Evolutionary conservation across 2,797 vertebrate species (phyloP), one percentile per base, ranked within the genome.

Genomic region (Garrulus glandarius): DNA sequence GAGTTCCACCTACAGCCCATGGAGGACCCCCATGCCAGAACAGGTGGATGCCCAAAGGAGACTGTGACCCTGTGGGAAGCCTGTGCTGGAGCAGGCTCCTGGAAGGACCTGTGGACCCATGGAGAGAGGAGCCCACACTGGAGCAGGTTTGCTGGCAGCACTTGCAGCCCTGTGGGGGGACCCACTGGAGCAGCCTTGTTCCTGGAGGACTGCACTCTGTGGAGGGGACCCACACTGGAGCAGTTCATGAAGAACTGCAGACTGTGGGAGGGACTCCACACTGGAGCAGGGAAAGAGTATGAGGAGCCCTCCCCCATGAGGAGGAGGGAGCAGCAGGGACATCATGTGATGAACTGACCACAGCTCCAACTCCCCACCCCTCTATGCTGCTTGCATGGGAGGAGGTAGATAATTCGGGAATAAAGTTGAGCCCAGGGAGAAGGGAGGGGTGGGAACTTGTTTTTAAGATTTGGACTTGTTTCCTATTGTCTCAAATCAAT

Each of bases 191-290:
- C 39, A 71, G 15, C 15, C 32, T 60, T 60, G 17, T 7, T 53
- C 46, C 41, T 49, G 59, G 34, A 49, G 17, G 10, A n/a, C 41
- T n/a, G 23, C 49, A 27, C 7, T 22, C 44, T 2, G 0, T 13
- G 37, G 22, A 44, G 1, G 4, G 10, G 6, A 47, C 6, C 11
- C 10, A 21, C 4, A 2, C 7, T n/a, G 22, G 10, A n/a, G 50
- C 4, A 27, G 29, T 2, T 41, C 10, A 4, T 11, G 15, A n/a
- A 43, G 57, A 64, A 23, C 36, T 61, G 11, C 39, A 65, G 21
- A 7, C 3, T 34, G 30, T 52, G 68, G 21, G n/a, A 87, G n/a
- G 27, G 13, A 37, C 10, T 24, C 29, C 29, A 16, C 9, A 1
- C 0, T 46, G 52, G 39, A 71, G 39, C 34, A 46, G 21, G 22